Percentiles rank a stretch among this genome's conserved stretches.
phyloP scores from a whole-genome alignment of 2,797 vertebrate species.

The Erpetoichthys calabaricus region DNA sequence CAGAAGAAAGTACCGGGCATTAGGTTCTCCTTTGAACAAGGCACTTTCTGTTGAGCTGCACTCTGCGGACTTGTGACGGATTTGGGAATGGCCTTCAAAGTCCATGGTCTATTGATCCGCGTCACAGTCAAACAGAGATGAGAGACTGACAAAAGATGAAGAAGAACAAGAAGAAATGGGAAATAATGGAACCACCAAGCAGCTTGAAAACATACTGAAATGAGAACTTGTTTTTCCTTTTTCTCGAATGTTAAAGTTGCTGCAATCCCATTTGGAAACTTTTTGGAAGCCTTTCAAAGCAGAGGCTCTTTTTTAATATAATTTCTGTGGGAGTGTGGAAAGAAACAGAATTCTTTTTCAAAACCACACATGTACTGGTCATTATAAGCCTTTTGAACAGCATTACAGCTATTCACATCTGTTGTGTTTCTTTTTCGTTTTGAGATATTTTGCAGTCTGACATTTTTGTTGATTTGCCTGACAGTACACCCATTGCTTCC shows the following conservation, averaged over 20 bases:
- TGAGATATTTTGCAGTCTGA: too few relatives aligned
- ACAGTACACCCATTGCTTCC: too few relatives aligned
- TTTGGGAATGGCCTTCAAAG: background rate
- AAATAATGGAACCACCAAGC: background rate
- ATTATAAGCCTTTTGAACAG: too few relatives aligned
- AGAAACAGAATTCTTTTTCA: background rate
- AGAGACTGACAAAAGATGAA: background rate
- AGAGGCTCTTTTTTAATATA: background rate
- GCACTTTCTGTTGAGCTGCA: background rate
- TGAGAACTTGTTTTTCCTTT: background rate
- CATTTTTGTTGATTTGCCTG: too few relatives aligned
- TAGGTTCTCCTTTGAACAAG: background rate
- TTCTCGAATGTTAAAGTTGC: background rate
- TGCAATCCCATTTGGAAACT: background rate
- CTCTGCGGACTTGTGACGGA: background rate
- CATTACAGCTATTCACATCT: too few relatives aligned
- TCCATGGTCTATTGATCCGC: background rate
- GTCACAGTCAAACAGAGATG: background rate
- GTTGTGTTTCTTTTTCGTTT: too few relatives aligned
- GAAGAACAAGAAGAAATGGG: background rate
- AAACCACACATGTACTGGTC: background rate
- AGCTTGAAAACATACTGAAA: background rate
- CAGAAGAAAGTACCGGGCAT: too few relatives aligned
- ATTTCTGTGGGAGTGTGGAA: background rate
- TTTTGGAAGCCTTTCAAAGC: constrained; percentile 4